A percentile compares a stretch with the other conserved stretches of the same genome.
Conservation (phyloP, 37 sponge, comb jelly and placozoan genomes). For the Aphrocallistes beatrix region DNA sequence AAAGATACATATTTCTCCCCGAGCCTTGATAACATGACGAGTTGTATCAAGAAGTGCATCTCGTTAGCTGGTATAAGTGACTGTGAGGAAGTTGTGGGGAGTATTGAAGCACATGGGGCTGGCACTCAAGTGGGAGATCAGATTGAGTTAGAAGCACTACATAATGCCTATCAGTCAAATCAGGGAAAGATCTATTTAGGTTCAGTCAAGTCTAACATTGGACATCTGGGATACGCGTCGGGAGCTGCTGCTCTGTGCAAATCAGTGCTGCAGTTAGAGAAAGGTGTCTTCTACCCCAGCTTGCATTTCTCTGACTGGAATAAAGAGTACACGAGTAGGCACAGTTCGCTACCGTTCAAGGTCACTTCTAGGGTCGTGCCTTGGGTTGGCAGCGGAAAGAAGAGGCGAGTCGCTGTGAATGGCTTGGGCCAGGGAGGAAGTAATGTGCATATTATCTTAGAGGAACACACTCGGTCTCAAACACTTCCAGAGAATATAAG, state of each 20-base stretch:
- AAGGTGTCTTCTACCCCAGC: background rate
- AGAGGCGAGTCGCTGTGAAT: background rate
- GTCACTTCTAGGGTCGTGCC: background rate
- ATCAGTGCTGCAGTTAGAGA: conserved; percentile 37
- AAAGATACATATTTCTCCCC: conserved; percentile 22
- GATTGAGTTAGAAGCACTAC: conserved; percentile 38
- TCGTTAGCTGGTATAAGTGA: background rate
- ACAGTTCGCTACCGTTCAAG: background rate
- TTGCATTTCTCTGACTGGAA: background rate
- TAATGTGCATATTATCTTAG: conserved; percentile 13
- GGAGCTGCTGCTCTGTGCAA: conserved; percentile 54
- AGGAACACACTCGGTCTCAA: background rate
- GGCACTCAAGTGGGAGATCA: conserved; percentile 37
- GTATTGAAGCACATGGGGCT: conserved; percentile 47
- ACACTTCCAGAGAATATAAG: background rate
- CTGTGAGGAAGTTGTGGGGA: background rate
- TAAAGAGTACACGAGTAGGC: background rate
- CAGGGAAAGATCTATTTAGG: conserved; percentile 21
- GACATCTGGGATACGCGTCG: conserved; percentile 50
- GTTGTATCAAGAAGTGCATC: background rate
- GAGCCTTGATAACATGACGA: background rate
- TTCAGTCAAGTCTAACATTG: conserved; percentile 57
- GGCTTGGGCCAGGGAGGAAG: background rate
- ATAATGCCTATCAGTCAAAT: conserved; percentile 18
- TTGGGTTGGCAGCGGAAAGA: background rate